These are phyloP conservation scores for Drosophila sechellia DNA, from an alignment of 1,140 invertebrate genomes.

Conservation along the genomic window DNA sequence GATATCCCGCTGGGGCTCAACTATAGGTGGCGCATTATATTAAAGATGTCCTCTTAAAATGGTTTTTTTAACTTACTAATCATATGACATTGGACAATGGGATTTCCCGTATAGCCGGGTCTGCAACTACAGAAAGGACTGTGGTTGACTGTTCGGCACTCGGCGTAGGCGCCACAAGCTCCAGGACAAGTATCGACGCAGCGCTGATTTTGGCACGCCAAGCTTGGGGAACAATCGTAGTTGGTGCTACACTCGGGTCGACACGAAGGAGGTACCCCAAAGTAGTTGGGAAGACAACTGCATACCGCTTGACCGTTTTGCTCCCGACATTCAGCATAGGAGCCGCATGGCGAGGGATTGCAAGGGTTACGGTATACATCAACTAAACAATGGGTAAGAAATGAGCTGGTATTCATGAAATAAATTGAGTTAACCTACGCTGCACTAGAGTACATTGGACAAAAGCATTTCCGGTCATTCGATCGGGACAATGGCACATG, in stretches of 20 bases:
- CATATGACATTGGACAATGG: constrained; percentile 86
- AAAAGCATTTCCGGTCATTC: constrained; percentile 92
- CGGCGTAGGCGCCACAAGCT: constrained; percentile 88
- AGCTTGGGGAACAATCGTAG: constrained; percentile 87
- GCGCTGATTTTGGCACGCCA: constrained; percentile 89
- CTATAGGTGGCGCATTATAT: constrained; percentile 35
- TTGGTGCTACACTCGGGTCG: constrained; percentile 88
- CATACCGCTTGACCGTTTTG: constrained; percentile 87
- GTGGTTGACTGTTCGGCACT: constrained; percentile 88
- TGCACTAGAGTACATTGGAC: constrained; percentile 83
- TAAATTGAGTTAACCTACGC: constrained; percentile 84
- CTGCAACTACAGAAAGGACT: constrained; percentile 88
- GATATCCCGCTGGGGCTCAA: constrained; percentile 71
- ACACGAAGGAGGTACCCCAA: constrained; percentile 88
- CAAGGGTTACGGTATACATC: constrained; percentile 86
- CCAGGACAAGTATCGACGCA: constrained; percentile 89
- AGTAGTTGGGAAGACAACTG: constrained; percentile 87
- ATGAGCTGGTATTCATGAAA: constrained; percentile 3
- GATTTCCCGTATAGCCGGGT: constrained; percentile 87
- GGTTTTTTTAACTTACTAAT: constrained; percentile 86
- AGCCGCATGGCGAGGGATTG: constrained; percentile 90
- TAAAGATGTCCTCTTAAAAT: neutral
- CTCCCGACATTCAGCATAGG: constrained; percentile 87
- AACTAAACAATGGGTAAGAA: constrained; percentile 37
- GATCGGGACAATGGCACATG: constrained; percentile 89